A percentile compares a stretch with the other conserved stretches of the same genome.
Conservation (phyloP, 2,113 vertebrate species). For the Rhodinocichla rosea region DNA sequence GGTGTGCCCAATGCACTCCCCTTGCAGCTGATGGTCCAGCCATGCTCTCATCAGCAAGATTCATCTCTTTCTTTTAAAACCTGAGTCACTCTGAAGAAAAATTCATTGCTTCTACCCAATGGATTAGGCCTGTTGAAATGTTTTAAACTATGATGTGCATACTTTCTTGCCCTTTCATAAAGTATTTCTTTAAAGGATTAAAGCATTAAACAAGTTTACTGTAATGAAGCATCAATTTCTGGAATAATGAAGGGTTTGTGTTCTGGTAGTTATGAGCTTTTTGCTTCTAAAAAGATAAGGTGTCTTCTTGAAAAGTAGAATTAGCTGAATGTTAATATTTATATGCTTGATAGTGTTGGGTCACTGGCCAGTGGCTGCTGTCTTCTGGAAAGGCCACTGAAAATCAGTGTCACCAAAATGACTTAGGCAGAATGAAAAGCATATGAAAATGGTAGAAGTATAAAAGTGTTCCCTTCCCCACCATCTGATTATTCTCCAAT, state of each 20-base stretch:
- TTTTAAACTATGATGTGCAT: background rate
- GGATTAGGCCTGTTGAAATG: background rate
- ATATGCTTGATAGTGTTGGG: background rate
- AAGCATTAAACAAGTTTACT: background rate
- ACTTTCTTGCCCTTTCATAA: background rate
- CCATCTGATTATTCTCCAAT: background rate
- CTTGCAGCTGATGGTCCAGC: background rate
- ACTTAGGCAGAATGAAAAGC: background rate
- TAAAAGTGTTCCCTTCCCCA: background rate
- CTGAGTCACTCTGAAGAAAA: background rate
- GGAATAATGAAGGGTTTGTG: conserved; percentile 6
- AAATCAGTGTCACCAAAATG: background rate
- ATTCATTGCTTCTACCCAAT: background rate
- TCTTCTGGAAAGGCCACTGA: background rate
- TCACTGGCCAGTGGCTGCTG: background rate
- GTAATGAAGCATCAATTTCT: background rate
- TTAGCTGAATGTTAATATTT: background rate
- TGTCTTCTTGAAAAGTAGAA: background rate
- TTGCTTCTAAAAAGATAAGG: conserved; percentile 3
- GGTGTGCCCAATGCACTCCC: background rate
- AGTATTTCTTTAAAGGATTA: conserved; percentile 9
- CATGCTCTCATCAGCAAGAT: background rate
- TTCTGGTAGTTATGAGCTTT: background rate
- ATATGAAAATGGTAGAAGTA: background rate
- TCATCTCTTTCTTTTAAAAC: background rate